A percentile compares a stretch with the other conserved stretches of the same genome.
phyloP scores from a whole-genome alignment of 2,113 vertebrate species.

The Menura novaehollandiae region DNA sequence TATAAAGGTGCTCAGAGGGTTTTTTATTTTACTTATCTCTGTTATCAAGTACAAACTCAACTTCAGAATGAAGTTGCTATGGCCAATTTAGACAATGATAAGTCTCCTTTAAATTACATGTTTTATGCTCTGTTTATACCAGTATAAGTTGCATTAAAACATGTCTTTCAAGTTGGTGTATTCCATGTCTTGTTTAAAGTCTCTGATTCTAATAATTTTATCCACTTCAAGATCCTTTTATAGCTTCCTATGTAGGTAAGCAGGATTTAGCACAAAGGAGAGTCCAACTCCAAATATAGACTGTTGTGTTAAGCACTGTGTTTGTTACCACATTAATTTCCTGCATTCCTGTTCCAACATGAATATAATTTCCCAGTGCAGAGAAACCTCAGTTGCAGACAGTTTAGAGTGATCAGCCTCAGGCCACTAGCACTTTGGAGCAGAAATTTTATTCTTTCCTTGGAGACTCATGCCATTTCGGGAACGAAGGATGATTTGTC shows the following conservation, averaged over 20 bases:
- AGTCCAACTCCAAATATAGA: neutral
- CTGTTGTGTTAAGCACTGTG: neutral
- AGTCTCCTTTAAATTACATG: neutral
- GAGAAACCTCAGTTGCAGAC: neutral
- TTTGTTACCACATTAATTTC: slow-evolving; percentile 31
- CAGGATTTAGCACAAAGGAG: neutral
- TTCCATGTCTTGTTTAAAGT: neutral
- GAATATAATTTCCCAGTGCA: neutral
- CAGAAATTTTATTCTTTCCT: neutral
- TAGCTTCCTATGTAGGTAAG: neutral
- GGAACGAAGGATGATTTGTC: slow-evolving; percentile 8
- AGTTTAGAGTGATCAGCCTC: slow-evolving; percentile 1
- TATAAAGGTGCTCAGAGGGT: neutral
- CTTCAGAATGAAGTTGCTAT: neutral
- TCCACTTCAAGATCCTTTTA: neutral
- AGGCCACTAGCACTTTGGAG: neutral
- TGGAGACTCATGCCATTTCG: slow-evolving; percentile 7
- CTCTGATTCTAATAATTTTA: neutral
- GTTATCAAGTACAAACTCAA: neutral
- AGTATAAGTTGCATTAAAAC: neutral
- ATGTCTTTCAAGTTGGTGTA: neutral
- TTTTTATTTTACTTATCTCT: neutral
- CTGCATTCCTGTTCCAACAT: slow-evolving; percentile 25
- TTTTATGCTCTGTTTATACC: neutral
- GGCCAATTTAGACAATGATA: neutral